Percentiles rank a stretch among this genome's conserved stretches.
Evolutionary conservation across 53 echinoderm and acorn worm species (phyloP).

Genomic region (Henricia sp.): DNA sequence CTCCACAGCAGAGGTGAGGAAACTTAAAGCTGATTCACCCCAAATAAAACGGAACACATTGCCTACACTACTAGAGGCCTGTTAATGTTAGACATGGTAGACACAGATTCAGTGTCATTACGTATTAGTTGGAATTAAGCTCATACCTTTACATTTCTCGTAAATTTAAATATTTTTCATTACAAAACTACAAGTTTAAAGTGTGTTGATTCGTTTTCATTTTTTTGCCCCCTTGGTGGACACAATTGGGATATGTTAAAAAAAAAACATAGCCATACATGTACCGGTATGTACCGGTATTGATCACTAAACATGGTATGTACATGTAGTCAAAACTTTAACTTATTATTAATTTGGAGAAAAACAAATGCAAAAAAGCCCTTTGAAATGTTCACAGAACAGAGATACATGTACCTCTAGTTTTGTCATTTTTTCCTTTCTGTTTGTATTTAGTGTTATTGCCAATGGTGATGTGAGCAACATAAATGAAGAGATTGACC

Average conservation of each 20-base stretch:
- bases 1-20: slow-evolving; percentile 64
- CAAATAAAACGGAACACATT: neutral
- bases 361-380: neutral
- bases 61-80: neutral
- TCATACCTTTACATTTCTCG: neutral
- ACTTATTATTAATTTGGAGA: neutral
- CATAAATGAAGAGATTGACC: neutral
- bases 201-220: neutral
- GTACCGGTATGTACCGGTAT: too few species aligned
- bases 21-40: neutral
- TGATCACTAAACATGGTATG: too few species aligned
- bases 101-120: neutral
- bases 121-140: neutral
- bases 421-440: neutral
- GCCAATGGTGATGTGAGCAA: slow-evolving; percentile 18
- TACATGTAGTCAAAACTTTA: neutral
- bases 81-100: too few species aligned
- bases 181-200: too few species aligned
- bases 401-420: neutral
- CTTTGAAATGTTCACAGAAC: neutral
- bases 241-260: too few species aligned
- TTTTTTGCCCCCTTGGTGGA: too few species aligned
- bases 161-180: too few species aligned
- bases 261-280: neutral
- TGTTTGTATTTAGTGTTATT: neutral